phyloP scores from a whole-genome alignment of 2,888 invertebrate genomes.

The Vesta saturnalis region DNA sequence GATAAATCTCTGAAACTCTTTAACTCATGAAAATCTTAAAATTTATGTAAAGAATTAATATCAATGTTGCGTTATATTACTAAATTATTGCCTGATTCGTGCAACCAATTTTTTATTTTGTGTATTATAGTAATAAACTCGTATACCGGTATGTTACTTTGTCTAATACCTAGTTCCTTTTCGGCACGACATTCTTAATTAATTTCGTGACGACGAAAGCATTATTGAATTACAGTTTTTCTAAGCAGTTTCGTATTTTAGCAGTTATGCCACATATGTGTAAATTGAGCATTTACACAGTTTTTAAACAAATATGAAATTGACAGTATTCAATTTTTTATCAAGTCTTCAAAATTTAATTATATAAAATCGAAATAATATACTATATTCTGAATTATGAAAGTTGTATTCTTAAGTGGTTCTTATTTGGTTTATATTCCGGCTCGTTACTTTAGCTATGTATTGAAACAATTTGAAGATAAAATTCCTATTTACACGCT shows the following conservation, averaged over 20 bases:
- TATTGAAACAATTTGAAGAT: too few relatives aligned
- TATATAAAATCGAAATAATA: too few relatives aligned
- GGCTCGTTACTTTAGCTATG: too few relatives aligned
- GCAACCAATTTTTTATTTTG: neutral
- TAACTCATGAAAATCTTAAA: neutral
- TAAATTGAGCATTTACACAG: too few relatives aligned
- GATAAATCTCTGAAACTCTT: neutral
- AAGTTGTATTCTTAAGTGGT: too few relatives aligned
- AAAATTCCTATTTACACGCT: too few relatives aligned
- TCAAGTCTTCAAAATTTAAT: too few relatives aligned
- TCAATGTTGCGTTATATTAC: neutral
- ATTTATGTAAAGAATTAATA: neutral
- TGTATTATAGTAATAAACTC: neutral
- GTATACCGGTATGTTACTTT: neutral
- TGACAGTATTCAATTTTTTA: too few relatives aligned
- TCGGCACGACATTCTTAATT: neutral
- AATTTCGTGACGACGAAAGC: neutral
- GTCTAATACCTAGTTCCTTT: neutral
- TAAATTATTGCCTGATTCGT: neutral
- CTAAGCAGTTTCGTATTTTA: neutral
- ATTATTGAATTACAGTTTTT: neutral
- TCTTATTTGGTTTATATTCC: too few relatives aligned
- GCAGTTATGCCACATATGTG: too few relatives aligned
- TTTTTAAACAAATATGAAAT: too few relatives aligned
- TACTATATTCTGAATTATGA: too few relatives aligned